Conservation (phyloP, 2,797 vertebrate species). For the Melanotaenia trifasciata region DNA sequence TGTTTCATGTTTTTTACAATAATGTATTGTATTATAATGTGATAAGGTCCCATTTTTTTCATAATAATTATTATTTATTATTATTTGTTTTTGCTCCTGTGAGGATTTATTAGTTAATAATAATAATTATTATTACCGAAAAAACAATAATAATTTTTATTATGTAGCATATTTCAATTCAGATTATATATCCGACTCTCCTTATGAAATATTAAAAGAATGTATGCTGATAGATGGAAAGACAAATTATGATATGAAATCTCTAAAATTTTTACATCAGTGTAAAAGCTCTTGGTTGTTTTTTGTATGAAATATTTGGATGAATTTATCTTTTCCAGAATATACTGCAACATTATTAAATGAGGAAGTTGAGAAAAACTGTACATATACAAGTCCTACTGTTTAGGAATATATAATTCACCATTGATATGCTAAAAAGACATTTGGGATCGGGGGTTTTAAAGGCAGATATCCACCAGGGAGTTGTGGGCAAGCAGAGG, state of each 20-base stretch:
- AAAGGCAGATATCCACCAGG: conserved; percentile 79
- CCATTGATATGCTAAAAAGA: conserved; percentile 83
- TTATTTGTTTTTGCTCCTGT: too few species aligned
- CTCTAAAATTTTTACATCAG: conserved; percentile 32
- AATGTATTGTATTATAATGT: too few species aligned
- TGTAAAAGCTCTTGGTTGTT: conserved; percentile 27
- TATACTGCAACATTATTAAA: conserved; percentile 55
- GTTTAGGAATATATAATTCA: conserved; percentile 80
- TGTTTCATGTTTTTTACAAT: too few species aligned
- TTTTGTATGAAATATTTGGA: conserved; percentile 45
- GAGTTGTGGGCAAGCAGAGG: conserved; percentile 76
- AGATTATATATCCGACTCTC: conserved; percentile 4
- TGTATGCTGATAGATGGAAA: conserved; percentile 20
- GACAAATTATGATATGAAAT: conserved; percentile 11
- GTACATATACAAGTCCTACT: conserved; percentile 68
- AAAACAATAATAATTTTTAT: background rate
- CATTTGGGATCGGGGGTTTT: conserved; percentile 79
- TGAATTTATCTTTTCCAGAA: conserved; percentile 35
- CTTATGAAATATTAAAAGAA: conserved; percentile 38
- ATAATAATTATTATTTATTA: too few species aligned
- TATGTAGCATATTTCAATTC: conserved; percentile 12
- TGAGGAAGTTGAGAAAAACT: conserved; percentile 60
- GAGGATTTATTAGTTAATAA: too few species aligned
- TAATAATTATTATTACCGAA: too few species aligned
- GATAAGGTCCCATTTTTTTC: too few species aligned